Conservation (phyloP, 2,888 invertebrate species). For the Aphodius granarius region DNA sequence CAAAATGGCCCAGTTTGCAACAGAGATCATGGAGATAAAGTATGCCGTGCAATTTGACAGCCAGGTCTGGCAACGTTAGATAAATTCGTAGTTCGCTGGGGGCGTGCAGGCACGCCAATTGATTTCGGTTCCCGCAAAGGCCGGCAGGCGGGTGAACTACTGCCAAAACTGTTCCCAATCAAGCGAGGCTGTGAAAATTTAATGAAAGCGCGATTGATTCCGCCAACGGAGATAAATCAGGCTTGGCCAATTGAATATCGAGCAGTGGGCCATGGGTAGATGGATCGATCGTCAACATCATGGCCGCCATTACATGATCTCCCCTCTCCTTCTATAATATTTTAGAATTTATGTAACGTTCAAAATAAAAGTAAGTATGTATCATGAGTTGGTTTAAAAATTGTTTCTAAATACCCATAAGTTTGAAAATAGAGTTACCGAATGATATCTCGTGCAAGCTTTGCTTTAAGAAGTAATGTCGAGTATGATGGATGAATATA, state of each 20-base stretch:
- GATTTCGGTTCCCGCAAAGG: background rate
- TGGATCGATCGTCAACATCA: background rate
- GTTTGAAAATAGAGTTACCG: too few relatives aligned
- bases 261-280: background rate
- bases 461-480: too few relatives aligned
- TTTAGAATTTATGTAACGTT: too few relatives aligned
- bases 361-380: too few relatives aligned
- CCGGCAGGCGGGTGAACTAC: background rate
- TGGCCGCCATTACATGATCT: background rate
- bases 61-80: background rate
- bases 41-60: background rate
- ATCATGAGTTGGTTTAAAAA: too few relatives aligned
- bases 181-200: constrained; percentile 6
- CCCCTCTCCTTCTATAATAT: too few relatives aligned
- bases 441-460: too few relatives aligned
- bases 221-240: constrained; percentile 9
- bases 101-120: background rate
- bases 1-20: background rate
- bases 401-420: too few relatives aligned
- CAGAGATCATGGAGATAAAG: background rate
- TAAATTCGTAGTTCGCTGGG: background rate
- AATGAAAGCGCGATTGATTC: constrained; percentile 10
- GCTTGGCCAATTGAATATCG: background rate
- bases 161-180: constrained; percentile 13
- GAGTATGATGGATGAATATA: too few relatives aligned